Conservation (phyloP, 2,888 invertebrate species). For the Tipula vernalis region DNA sequence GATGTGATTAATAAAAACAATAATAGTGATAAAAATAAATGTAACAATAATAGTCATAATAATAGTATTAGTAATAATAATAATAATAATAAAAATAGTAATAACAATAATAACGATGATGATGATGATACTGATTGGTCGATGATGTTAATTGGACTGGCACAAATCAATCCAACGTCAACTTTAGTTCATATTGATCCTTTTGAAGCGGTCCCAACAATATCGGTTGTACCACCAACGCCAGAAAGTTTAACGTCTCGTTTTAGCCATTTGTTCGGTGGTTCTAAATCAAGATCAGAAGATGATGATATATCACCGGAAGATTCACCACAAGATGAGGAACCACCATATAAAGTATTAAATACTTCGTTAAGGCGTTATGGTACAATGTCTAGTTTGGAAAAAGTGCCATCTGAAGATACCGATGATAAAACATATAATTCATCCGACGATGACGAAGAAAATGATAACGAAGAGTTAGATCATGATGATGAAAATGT, state of each 20-base stretch:
- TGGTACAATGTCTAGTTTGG: conserved; percentile 61
- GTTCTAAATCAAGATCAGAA: background rate
- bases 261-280: background rate
- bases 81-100: conserved; percentile 22
- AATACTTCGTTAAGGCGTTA: conserved; percentile 41
- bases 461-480: conserved; percentile 14
- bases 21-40: background rate
- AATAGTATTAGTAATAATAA: conserved; percentile 24
- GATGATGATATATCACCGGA: conserved; percentile 34
- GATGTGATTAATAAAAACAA: background rate
- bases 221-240: conserved; percentile 62
- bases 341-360: conserved; percentile 59
- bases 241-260: conserved; percentile 41
- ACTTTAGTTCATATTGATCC: conserved; percentile 40
- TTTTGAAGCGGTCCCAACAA: conserved; percentile 45
- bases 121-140: conserved; percentile 51
- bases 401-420: conserved; percentile 50
- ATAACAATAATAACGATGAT: conserved; percentile 20
- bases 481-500: conserved; percentile 16
- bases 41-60: conserved; percentile 18
- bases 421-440: conserved; percentile 36
- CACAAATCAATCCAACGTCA: conserved; percentile 39
- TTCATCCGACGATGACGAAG: conserved; percentile 35
- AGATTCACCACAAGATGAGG: conserved; percentile 58
- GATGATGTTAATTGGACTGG: conserved; percentile 52